These are phyloP conservation scores for Thalassophryne amazonica DNA, from an alignment of 2,797 vertebrate genomes.

Conservation along the genomic window DNA sequence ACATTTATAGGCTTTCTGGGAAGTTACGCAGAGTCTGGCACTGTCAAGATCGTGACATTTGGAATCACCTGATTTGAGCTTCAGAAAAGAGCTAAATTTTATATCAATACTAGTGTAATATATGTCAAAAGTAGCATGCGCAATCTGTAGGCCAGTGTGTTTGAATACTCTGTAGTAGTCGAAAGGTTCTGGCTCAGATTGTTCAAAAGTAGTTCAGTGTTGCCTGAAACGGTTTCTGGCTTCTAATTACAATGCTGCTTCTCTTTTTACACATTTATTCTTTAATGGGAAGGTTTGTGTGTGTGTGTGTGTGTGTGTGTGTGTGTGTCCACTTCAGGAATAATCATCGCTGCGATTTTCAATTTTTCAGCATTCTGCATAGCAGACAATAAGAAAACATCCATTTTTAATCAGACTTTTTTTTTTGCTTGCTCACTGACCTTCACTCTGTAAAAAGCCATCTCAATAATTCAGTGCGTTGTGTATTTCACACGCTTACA, in stretches of 20 bases:
- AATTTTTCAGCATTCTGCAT: conserved; percentile 55
- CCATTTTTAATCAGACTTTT: conserved; percentile 78
- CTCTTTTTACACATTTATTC: conserved; percentile 2
- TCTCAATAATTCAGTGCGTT: conserved; percentile 80
- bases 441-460: conserved; percentile 79
- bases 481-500: conserved; percentile 36
- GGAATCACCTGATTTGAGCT: no score
- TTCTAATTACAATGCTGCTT: not conserved
- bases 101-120: no score
- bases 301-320: no score
- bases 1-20: no score
- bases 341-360: conserved; percentile 51
- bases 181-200: no score
- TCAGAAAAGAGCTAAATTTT: no score
- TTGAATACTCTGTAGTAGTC: no score
- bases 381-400: conserved; percentile 78
- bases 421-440: conserved; percentile 68
- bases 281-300: conserved; percentile 30
- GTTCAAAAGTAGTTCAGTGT: conserved; percentile 1
- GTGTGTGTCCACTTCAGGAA: conserved; percentile 33
- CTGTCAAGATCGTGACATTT: no score
- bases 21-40: no score
- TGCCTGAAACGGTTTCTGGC: conserved; percentile 1
- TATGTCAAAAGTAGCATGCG: no score
- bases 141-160: no score